Evolutionary conservation across 1,140 invertebrate species (phyloP), one percentile per base, ranked within the genome.

Genomic region (Choristoneura fumiferana): DNA sequence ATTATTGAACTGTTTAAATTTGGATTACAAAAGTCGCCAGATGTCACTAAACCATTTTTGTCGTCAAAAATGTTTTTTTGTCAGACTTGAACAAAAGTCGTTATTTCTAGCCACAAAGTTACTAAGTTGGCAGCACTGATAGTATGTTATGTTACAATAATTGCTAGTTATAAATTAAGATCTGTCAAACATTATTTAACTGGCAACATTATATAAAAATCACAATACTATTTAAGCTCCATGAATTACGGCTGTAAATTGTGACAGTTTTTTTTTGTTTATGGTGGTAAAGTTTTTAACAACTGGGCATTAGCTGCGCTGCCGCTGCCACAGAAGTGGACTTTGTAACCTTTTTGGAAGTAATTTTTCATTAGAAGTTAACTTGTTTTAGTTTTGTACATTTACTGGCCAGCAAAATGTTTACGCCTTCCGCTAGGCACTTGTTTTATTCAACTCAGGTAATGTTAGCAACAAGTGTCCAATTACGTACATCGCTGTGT

Each of bases 361-460:
- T 45, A 35, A 38, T 13, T 57, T 53, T 45, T 39, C 14, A 43
- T 15, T 33, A 39, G 6, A 18, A 4, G 39, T 12, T 57, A 56
- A 66, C 49, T 64, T 60, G 71, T 57, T 58, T 63, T 57, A 57
- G 63, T 70, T 66, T 63, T 57, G 62, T 63, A 57, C 55, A 49
- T 29, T 53, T 55, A 39, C 14, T 54, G 60, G 49, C 54, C 54
- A 33, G 38, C 9, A 76, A 67, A 69, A 89, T 89, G 86, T 89
- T 89, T 72, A 76, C 86, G 18, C 78, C 84, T 13, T 73, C 62
- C 33, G 77, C 71, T 52, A 81, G 84, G 58, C 73, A 84, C 63
- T 74, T 86, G 49, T 72, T 87, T 61, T 76, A 79, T 57, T 87
- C 84, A 13, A 68, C 75, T 14, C 84, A 87, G 80, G 85, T 87